These are phyloP conservation scores for Pygoscelis adeliae DNA, from an alignment of 2,113 vertebrate species.

Conservation along the genomic window DNA sequence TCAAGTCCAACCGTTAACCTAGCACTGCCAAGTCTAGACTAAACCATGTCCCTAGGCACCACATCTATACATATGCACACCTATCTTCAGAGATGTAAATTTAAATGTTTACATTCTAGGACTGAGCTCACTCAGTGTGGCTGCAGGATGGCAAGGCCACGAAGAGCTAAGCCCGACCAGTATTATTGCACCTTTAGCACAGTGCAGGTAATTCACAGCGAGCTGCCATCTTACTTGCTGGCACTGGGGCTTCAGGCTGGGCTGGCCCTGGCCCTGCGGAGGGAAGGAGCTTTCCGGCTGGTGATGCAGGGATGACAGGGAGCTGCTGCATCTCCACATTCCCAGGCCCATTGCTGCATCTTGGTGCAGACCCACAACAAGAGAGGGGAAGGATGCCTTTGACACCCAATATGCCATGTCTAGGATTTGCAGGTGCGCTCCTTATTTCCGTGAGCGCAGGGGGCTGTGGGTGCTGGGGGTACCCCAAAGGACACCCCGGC, in stretches of 20 bases:
- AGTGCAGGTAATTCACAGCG: not conserved
- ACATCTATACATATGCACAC: not conserved
- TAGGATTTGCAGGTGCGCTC: not conserved
- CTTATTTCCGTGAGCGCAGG: not conserved
- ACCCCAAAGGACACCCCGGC: too few relatives aligned
- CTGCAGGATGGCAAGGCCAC: not conserved
- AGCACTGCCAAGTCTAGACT: too few relatives aligned
- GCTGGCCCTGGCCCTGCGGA: not conserved
- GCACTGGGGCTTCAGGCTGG: not conserved
- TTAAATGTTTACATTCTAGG: not conserved
- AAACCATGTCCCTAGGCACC: too few relatives aligned
- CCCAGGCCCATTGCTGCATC: not conserved
- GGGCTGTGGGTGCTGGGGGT: rapidly evolving
- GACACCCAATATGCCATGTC: not conserved
- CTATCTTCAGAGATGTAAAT: not conserved
- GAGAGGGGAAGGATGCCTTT: not conserved
- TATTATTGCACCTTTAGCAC: not conserved
- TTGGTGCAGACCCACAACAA: not conserved
- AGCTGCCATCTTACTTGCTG: not conserved
- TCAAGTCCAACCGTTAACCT: too few relatives aligned
- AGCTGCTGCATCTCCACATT: not conserved
- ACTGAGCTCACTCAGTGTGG: rapidly evolving
- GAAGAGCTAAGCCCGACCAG: not conserved
- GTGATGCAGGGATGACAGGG: not conserved
- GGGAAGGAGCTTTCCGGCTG: not conserved